A percentile compares a stretch with the other conserved stretches of the same genome.
These are phyloP conservation scores for Tridacna gigas DNA, from an alignment of 2,888 invertebrate species.

Conservation along the genomic window DNA sequence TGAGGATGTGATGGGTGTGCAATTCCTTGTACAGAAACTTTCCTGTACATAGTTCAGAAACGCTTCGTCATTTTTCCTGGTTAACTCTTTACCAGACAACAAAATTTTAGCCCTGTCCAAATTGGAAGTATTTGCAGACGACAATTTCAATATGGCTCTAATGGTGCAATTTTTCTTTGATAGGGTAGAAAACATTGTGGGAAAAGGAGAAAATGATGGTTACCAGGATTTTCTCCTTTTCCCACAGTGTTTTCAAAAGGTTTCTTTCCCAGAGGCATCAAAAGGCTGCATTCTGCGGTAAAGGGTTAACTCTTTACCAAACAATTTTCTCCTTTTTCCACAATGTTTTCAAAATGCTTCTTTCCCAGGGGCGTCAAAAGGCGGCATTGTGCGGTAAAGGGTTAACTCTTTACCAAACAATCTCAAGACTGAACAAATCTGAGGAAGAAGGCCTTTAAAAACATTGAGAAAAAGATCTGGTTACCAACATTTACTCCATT, in stretches of 20 bases:
- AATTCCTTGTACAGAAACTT: no score
- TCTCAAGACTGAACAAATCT: not conserved
- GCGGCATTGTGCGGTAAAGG: not conserved
- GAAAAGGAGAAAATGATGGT: not conserved
- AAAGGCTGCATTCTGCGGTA: not conserved
- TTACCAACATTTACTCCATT: constrained; percentile 5
- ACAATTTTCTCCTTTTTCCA: not conserved
- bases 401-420: not conserved
- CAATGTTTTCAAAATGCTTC: not conserved
- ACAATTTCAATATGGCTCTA: no score
- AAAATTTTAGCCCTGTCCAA: no score
- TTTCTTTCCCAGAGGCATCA: not conserved
- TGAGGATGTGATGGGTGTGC: no score
- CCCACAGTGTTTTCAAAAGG: not conserved
- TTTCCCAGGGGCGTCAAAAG: not conserved
- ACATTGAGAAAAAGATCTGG: not conserved
- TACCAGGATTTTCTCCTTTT: not conserved
- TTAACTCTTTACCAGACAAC: no score
- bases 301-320: not conserved
- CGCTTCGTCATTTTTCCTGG: no score
- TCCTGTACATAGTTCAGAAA: no score
- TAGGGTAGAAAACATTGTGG: not conserved
- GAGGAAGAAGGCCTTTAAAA: not conserved
- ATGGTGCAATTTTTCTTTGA: no score
- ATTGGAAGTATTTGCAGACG: no score